phyloP scores from a whole-genome alignment of 2,797 vertebrate species.

The Cheirogaleus major region DNA sequence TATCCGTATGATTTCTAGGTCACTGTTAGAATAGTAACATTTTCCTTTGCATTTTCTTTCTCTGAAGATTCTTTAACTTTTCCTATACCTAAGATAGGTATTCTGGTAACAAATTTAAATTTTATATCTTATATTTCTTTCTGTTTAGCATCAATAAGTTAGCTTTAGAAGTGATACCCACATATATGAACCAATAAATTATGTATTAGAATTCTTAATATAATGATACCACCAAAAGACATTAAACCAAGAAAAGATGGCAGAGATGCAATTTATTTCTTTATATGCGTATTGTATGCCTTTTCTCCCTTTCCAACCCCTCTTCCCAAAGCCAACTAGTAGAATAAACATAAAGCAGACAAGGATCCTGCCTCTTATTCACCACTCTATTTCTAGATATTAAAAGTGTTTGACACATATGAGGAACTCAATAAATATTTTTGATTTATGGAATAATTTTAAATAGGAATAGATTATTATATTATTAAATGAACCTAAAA shows the following conservation, averaged over 20 bases:
- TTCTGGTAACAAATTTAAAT: constrained; percentile 40
- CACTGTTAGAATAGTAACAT: not conserved
- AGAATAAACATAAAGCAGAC: not conserved
- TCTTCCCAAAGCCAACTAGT: not conserved
- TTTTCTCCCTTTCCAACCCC: not conserved
- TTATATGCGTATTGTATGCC: not conserved
- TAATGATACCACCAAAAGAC: not conserved
- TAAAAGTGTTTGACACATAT: not conserved
- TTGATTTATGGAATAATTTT: not conserved
- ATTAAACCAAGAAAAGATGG: not conserved
- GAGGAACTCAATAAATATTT: not conserved
- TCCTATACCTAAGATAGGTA: not conserved
- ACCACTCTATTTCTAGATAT: not conserved
- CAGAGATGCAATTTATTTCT: not conserved
- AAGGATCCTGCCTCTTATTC: not conserved
- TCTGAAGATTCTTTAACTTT: not conserved
- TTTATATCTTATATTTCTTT: constrained; percentile 47
- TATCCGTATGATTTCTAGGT: not conserved
- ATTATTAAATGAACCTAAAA: not conserved
- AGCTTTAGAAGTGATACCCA: not conserved
- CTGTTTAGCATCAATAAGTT: not conserved
- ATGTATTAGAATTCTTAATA: not conserved
- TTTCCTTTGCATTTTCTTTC: not conserved
- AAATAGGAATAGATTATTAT: not conserved
- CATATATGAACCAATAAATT: not conserved